Base-by-base conservation (phyloP, 2,888 invertebrate genomes). In the Erannis defoliaria region DNA sequence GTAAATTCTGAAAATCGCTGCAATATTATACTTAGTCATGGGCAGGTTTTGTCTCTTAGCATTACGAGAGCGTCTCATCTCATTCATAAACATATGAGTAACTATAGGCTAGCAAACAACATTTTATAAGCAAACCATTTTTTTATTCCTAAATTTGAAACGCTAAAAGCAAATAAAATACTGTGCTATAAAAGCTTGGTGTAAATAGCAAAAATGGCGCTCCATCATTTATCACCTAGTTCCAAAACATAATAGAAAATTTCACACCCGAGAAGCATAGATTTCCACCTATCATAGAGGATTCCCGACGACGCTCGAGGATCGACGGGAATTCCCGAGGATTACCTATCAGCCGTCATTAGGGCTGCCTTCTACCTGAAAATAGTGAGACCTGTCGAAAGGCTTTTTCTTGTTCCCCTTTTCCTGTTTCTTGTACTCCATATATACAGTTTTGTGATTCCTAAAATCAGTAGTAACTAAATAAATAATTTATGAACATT, bases 191-290 rank as follows among this genome's bases (percentile, higher is more conserved):
- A 0, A 12, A 19, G 40, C 42, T 42, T 21, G 10, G n/a, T 19
- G 26, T 40, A 60, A 43, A 54, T 37, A 2, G 33, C n/a, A 14
- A 58, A 58, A 58, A 58, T 31, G 16, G 33, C 31, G 45, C 26
- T 37, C 38, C 48, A 64, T 62, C 64, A 66, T 64, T 66, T 67
- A 66, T 61, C 64, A 61, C 64, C 46, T 64, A 46, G 49, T 35
- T 48, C 35, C 49, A 43, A 51, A 67, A 54, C 43, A 62, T 66
- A 67, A 70, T 70, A 63, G 66, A 61, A 70, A 61, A 58, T 57
- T 66, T 66, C 67, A 53, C 68, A 68, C 62, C 67, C 61, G 46
- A 50, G 56, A 46, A 66, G 64, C 62, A 53, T 50, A 58, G 59
- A 55, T 60, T 59, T 55, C n/a, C 65, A 67, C 66, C 64, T 61